A percentile compares a stretch with the other conserved stretches of the same genome.
These are phyloP conservation scores for Pithys albifrons DNA, from an alignment of 2,113 vertebrate species.

Conservation along the genomic window DNA sequence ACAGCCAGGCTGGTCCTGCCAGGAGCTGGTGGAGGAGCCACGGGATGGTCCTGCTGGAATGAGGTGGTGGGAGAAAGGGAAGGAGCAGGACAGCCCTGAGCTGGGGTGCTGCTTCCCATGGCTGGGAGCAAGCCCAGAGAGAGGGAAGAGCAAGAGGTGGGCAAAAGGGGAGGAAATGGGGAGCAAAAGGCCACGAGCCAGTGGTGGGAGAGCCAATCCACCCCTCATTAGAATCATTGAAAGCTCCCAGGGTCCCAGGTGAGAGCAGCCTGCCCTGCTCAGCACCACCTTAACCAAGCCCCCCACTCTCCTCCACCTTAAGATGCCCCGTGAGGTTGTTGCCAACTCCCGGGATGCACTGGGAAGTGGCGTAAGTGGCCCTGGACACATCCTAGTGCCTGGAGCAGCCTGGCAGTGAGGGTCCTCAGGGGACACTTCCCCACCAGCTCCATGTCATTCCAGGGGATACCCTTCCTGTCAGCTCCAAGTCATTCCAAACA, in stretches of 20 bases:
- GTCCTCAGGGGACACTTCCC: not conserved
- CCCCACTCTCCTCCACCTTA: not conserved
- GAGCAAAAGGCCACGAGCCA: not conserved
- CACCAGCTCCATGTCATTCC: not conserved
- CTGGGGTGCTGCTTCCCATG: not conserved
- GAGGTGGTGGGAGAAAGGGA: not conserved
- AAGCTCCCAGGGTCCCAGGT: fast-evolving
- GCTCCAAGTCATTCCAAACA: not conserved
- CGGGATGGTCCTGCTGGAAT: not conserved
- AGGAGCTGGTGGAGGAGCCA: not conserved
- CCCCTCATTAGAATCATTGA: fast-evolving
- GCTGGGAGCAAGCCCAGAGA: not conserved
- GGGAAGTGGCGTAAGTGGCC: not conserved
- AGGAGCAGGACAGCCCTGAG: not conserved
- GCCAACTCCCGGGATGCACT: slow-evolving; percentile 41
- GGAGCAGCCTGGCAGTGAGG: slow-evolving; percentile 35
- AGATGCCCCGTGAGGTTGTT: not conserved
- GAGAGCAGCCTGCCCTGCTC: not conserved
- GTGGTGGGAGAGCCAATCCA: fast-evolving
- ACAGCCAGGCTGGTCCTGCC: fast-evolving
- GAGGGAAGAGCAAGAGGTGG: not conserved
- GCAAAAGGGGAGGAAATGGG: not conserved
- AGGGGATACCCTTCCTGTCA: not conserved
- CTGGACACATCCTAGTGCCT: not conserved
- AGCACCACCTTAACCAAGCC: not conserved